Percentiles rank a stretch among this genome's conserved stretches.
Evolutionary conservation across 2,888 invertebrate species (phyloP).

Genomic region (Hypercompe scribonia): DNA sequence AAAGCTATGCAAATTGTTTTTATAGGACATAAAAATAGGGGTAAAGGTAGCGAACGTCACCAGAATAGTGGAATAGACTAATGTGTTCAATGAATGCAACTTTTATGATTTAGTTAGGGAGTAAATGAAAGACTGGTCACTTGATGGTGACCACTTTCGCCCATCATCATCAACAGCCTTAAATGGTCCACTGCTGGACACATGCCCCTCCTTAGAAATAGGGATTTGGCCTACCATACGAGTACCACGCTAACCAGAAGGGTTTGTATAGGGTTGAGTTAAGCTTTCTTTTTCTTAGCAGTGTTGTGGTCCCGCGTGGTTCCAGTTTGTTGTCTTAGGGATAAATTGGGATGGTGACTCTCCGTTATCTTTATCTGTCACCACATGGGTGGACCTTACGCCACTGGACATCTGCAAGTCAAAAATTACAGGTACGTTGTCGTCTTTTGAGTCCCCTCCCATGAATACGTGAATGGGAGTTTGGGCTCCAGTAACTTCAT

Average conservation of each 20-base stretch:
- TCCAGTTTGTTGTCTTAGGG: too few species aligned
- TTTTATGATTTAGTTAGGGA: too few species aligned
- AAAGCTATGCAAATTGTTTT: slow-evolving; percentile 15
- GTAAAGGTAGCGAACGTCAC: slow-evolving; percentile 3
- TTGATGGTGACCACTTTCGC: neutral
- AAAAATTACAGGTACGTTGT: neutral
- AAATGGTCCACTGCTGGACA: too few species aligned
- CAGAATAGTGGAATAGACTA: slow-evolving; percentile 1
- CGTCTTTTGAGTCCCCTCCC: neutral
- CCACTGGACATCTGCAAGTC: neutral
- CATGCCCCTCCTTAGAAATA: too few species aligned
- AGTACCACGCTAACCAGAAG: too few species aligned
- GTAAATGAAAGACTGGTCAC: neutral
- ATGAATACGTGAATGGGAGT: neutral
- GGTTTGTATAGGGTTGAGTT: too few species aligned
- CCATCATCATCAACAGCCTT: too few species aligned
- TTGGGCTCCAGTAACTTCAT: neutral
- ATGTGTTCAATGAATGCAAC: neutral
- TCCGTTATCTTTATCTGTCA: too few species aligned
- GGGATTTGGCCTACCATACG: too few species aligned
- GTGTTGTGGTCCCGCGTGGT: too few species aligned
- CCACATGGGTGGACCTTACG: neutral
- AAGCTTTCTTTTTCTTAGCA: too few species aligned
- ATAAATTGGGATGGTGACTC: too few species aligned
- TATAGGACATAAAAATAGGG: slow-evolving; percentile 7